Evolutionary conservation across 1,140 invertebrate genomes (phyloP), one percentile per base, ranked within the genome.

Genomic region (Eciton burchellii): DNA sequence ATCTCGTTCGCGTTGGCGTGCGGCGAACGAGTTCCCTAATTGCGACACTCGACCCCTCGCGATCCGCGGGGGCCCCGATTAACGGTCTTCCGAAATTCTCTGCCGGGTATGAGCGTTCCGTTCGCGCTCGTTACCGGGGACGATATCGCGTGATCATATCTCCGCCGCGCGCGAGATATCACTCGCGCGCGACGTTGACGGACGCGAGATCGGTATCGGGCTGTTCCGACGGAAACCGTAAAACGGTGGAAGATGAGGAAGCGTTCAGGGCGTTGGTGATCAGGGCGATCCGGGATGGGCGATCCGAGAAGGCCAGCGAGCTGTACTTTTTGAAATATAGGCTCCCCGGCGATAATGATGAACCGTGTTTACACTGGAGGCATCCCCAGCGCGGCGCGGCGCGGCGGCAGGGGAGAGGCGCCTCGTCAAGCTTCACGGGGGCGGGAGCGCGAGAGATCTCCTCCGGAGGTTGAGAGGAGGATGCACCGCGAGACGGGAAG

Each of bases 291-390:
- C 59, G 73, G 84, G 81, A 86, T 86, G 85, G 84, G 88, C 83
- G n/a, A 83, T 89, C n/a, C n/a, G n/a, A 85, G 86, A 87, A 86
- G 86, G 82, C 63, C 35, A 6, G 2, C 83, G 59, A 60, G 56
- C 65, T 84, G 74, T 87, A 72, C 63, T 81, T 71, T 88, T 86
- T 91, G 88, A 93, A 91, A 91, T 93, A 92, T 91, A 89, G 88
- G 85, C 88, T 91, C 88, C 89, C 89, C 87, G 87, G 92, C 89
- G 92, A 93, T 94, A 94, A 94, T 93, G 92, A 94, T 92, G 92
- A 93, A 92, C 86, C 92, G 88, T 92, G 92, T 93, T 94, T 93
- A 92, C 92, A 92, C 90, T 90, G 87, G 84, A 84, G 87, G 84
- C 59, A 90, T 89, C 89, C 85, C 89, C 60, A 62, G 83, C 21